Evolutionary conservation across 2,797 vertebrate genomes (phyloP).

Genomic region (Halcyon badia): DNA sequence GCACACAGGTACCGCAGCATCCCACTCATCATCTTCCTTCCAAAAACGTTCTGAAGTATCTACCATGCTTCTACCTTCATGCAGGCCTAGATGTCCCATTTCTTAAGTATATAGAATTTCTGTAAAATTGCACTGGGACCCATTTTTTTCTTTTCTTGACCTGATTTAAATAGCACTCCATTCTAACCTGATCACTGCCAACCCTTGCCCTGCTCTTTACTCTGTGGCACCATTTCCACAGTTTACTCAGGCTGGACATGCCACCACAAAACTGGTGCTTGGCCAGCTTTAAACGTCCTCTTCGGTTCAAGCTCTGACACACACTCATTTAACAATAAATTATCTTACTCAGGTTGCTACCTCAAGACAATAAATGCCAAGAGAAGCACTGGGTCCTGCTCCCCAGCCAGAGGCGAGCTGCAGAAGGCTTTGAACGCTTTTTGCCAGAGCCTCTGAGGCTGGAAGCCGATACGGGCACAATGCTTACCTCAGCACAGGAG

Average conservation of each 20-base stretch:
- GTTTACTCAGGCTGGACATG: neutral
- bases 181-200: neutral
- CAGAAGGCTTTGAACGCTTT: neutral
- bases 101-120: neutral
- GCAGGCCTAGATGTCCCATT: neutral
- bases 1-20: neutral
- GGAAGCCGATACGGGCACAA: rapidly evolving
- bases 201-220: neutral
- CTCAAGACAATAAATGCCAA: neutral
- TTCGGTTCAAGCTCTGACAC: neutral
- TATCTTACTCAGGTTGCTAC: neutral
- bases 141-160: neutral
- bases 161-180: neutral
- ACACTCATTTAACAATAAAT: neutral
- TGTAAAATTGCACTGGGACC: neutral
- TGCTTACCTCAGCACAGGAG: neutral
- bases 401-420: neutral
- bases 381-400: neutral
- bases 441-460: neutral
- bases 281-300: neutral
- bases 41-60: neutral
- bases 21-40: neutral
- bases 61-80: neutral
- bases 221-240: neutral
- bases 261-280: neutral